phyloP scores from a whole-genome alignment of 2,888 invertebrate species.

The Sinohyriopsis cumingii region DNA sequence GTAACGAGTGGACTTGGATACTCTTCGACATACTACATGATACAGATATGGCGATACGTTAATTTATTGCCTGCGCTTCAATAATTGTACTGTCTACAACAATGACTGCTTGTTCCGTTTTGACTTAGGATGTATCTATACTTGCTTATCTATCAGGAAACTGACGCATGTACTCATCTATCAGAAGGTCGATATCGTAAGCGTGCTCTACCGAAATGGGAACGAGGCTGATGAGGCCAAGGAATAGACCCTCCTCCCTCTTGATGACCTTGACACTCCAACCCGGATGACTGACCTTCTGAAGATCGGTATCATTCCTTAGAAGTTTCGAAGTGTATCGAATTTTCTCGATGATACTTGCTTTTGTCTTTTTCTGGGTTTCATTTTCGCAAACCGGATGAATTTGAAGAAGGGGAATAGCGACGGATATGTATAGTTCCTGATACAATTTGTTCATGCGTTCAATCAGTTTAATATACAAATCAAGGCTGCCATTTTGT shows the following conservation, averaged over 20 bases:
- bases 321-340: slow-evolving; percentile 42
- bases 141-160: slow-evolving; percentile 22
- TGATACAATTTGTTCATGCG: slow-evolving; percentile 29
- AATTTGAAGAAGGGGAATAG: slow-evolving; percentile 53
- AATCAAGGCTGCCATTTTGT: slow-evolving; percentile 39
- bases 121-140: no score
- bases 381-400: slow-evolving; percentile 54
- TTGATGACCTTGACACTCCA: slow-evolving; percentile 49
- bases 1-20: no score
- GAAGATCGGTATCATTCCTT: slow-evolving; percentile 41
- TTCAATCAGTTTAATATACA: slow-evolving; percentile 40
- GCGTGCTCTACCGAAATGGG: slow-evolving; percentile 52
- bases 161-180: slow-evolving; percentile 59
- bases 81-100: no score
- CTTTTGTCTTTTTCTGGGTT: slow-evolving; percentile 51
- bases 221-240: slow-evolving; percentile 56
- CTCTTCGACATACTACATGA: no score
- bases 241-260: slow-evolving; percentile 53
- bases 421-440: slow-evolving; percentile 42
- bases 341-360: slow-evolving; percentile 35
- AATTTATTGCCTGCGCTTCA: no score
- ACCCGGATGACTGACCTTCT: slow-evolving; percentile 40
- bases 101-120: no score
- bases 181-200: slow-evolving; percentile 52
- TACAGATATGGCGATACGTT: no score